Evolutionary conservation across 2,888 invertebrate genomes (phyloP), one percentile per base, ranked within the genome.

Genomic region (Camptogramma bilineatum): DNA sequence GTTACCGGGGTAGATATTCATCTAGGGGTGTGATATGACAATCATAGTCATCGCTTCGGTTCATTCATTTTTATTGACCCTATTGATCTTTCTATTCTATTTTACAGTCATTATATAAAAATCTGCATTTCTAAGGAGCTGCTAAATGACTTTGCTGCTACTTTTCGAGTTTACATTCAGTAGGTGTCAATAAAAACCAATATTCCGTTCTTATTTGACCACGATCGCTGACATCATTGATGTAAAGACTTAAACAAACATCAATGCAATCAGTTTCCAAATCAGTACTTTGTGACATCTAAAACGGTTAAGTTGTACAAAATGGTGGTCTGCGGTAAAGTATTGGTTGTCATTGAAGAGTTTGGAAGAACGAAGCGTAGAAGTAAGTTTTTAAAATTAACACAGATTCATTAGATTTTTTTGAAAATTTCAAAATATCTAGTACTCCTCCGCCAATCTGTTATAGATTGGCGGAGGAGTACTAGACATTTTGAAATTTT

Each of bases 191-290:
- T 50, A 13, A 5, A 46, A 4, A 68, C 74, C 73, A 75, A 79
- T 74, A 73, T 74, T 62, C 67, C 68, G 65, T 52, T 71, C 74
- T 73, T 66, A 74, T 74, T 77, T 75, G 73, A 69, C 70, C 72
- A 72, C 52, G 68, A 72, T 79, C 76, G 74, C 78, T 88, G 86
- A 88, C 84, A 81, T 87, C 87, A 87, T 72, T 54, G 60, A 76
- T 73, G 74, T 77, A 82, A 84, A 76, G 72, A 69, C 68, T 64
- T 74, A 75, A 79, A 80, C 77, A 84, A 73, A 68, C 46, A 73
- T 64, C 70, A 57, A 63, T 74, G 70, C 67, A 75, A 61, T 57
- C 60, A 44, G 64, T 64, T 39, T 52, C 66, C 59, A 47, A 69
- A 34, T 67, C 56, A 71, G 69, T 59, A 46, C 24, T 44, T 13